A percentile compares a stretch with the other conserved stretches of the same genome.
Evolutionary conservation across 2,113 vertebrate genomes (phyloP).

Genomic region (Coryphaenoides rupestris): DNA sequence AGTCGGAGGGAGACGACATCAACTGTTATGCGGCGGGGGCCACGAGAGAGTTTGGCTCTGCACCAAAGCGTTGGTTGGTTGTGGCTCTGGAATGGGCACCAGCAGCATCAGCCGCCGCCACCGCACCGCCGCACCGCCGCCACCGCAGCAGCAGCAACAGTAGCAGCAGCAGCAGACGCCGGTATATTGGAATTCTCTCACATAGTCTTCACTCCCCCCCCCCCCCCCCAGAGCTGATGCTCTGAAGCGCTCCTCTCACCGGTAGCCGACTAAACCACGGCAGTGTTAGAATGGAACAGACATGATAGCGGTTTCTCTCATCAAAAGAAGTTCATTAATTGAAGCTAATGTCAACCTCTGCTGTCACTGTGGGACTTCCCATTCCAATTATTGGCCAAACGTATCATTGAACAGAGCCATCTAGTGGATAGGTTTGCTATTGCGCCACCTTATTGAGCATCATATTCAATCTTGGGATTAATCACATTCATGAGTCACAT

Average conservation of each 20-base stretch:
- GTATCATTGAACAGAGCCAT: slow-evolving; percentile 36
- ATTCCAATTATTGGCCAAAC: too few relatives aligned
- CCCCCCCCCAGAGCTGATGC: slow-evolving; percentile 18
- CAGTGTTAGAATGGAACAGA: background rate
- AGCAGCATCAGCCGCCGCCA: slow-evolving; percentile 26
- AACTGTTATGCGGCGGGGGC: slow-evolving; percentile 27
- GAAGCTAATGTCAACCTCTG: too few relatives aligned
- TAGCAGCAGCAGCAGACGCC: slow-evolving; percentile 15
- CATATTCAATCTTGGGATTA: background rate
- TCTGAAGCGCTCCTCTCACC: slow-evolving; percentile 11
- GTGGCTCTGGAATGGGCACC: slow-evolving; percentile 41
- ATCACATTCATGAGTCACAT: background rate
- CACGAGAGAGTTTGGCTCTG: slow-evolving; percentile 45
- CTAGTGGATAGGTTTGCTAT: slow-evolving; percentile 44
- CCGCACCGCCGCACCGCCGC: too few relatives aligned
- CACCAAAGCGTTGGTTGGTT: slow-evolving; percentile 31
- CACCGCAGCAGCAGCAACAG: too few relatives aligned
- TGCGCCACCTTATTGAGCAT: slow-evolving; percentile 20
- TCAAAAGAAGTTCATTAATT: background rate
- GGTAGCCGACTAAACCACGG: background rate
- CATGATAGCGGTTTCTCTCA: background rate
- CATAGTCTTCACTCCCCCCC: slow-evolving; percentile 36
- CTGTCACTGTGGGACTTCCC: too few relatives aligned
- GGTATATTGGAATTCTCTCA: slow-evolving; percentile 45
- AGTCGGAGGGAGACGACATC: slow-evolving; percentile 65